Evolutionary conservation across 2,888 invertebrate genomes (phyloP), one percentile per base, ranked within the genome.

Genomic region (Callyntrura sp.): DNA sequence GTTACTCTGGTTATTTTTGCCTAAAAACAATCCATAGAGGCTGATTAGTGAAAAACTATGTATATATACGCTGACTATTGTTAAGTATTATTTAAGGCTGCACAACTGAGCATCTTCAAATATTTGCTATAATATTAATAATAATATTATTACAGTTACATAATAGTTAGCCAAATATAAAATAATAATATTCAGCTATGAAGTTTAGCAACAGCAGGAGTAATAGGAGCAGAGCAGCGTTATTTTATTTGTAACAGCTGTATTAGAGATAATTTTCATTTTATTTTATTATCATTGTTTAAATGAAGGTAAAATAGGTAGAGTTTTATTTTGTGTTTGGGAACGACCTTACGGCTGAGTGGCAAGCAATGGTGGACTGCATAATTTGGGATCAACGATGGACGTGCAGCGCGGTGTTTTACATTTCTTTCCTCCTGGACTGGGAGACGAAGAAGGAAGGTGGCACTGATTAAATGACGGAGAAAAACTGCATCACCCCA

Each of bases 261-360:
- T 35, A 35, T 35, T 35, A 35, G 35, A 6, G 35, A 35, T 35
- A 35, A 35, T 35, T 35, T 35, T 35, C 35, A 35, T 35, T 35
- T 35, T 6, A 35, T 35, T 35, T 35, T 35, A 51, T 51, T 14
- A 28, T 14, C 6, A 14, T 65, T 43, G 68, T 48, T 51, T 51
- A 23, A 68, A 68, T 68, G 17, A 11, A 14, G 35, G 9, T 35
- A 60, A 35, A 57, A 8, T 57, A 60, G 57, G 20, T 20, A 0
- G 43, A 62, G 62, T 20, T 20, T 25, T 35, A 17, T 79, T 25
- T 81, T 81, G 43, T 62, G 60, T 81, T 43, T 62, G 78, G 81
- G 20, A 81, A 81, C 81, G 62, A 81, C 81, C 81, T 81, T 81
- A 81, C 81, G 81, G 81, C 62, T 5, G 81, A 81, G 45, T 81